Evolutionary conservation across 2,113 vertebrate genomes (phyloP).

Genomic region (Ptilorrhoa leucosticta): DNA sequence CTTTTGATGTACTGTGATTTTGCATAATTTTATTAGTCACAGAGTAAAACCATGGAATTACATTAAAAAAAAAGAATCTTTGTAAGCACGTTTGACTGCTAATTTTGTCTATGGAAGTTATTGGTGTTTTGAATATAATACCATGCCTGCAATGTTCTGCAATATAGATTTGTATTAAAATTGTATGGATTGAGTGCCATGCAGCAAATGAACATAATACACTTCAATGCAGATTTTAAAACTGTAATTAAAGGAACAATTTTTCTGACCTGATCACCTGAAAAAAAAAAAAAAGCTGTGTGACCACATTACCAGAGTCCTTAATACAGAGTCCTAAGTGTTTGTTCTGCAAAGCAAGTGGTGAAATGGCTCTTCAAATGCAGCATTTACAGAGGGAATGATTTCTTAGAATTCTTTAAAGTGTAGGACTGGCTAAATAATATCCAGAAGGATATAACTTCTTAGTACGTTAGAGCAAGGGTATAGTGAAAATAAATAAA

Average conservation of each 20-base stretch:
- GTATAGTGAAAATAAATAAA: background rate
- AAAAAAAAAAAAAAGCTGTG: background rate
- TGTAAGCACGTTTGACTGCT: background rate
- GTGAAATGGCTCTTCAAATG: background rate
- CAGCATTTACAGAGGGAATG: background rate
- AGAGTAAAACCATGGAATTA: background rate
- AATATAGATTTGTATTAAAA: background rate
- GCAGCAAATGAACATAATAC: background rate
- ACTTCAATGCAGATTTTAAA: background rate
- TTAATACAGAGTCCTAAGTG: background rate
- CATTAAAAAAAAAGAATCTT: background rate
- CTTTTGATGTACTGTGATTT: conserved; percentile 4
- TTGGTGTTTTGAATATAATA: background rate
- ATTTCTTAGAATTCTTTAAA: background rate
- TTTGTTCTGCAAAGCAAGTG: background rate
- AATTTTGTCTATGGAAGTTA: background rate
- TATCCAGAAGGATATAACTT: background rate
- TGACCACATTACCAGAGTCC: background rate
- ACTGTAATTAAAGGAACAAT: background rate
- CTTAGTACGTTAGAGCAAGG: background rate
- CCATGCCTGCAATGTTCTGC: background rate
- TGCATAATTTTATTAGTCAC: conserved; percentile 7
- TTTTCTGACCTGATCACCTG: background rate
- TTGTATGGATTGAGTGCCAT: background rate
- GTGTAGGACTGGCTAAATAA: background rate